Percentiles rank a stretch among this genome's conserved stretches.
These are phyloP conservation scores for Oryzias sinensis DNA, from an alignment of 2,797 vertebrate genomes.

Conservation along the genomic window DNA sequence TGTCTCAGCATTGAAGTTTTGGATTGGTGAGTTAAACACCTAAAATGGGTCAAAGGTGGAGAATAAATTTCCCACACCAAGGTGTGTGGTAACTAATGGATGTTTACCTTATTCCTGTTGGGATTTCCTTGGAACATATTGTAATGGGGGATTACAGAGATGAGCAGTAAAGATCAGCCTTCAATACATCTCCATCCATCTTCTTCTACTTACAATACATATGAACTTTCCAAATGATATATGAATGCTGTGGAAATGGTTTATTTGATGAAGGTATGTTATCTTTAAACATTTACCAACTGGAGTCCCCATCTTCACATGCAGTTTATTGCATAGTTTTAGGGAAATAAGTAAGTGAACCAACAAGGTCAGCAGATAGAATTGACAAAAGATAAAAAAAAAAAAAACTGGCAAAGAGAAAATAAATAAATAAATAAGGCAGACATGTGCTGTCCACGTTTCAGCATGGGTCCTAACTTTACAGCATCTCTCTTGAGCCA, in stretches of 20 bases:
- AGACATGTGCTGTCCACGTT: neutral
- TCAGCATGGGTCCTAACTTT: neutral
- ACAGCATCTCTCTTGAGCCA: slow-evolving; percentile 14
- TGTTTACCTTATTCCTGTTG: no score
- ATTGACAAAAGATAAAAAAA: slow-evolving; percentile 13
- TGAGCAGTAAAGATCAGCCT: neutral
- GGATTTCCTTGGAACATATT: no score
- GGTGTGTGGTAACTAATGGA: no score
- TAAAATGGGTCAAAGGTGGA: no score
- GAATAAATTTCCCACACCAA: no score
- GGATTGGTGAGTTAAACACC: no score
- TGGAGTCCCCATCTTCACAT: slow-evolving; percentile 1
- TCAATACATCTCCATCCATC: no score
- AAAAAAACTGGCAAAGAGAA: slow-evolving; percentile 28
- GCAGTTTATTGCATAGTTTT: slow-evolving; percentile 1
- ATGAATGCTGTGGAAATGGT: slow-evolving; percentile 5
- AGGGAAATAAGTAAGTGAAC: slow-evolving; percentile 11
- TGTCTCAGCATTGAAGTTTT: no score
- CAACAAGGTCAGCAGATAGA: slow-evolving; percentile 5
- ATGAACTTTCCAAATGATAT: slow-evolving; percentile 7
- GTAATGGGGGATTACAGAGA: slow-evolving; percentile 1
- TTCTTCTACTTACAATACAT: no score
- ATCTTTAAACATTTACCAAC: slow-evolving; percentile 2
- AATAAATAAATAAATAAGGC: slow-evolving; percentile 10
- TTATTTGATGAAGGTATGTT: slow-evolving; percentile 2